Percentiles rank a stretch among this genome's conserved stretches.
Evolutionary conservation across 2,113 vertebrate genomes (phyloP).

Genomic region (Muscicapa adusta): DNA sequence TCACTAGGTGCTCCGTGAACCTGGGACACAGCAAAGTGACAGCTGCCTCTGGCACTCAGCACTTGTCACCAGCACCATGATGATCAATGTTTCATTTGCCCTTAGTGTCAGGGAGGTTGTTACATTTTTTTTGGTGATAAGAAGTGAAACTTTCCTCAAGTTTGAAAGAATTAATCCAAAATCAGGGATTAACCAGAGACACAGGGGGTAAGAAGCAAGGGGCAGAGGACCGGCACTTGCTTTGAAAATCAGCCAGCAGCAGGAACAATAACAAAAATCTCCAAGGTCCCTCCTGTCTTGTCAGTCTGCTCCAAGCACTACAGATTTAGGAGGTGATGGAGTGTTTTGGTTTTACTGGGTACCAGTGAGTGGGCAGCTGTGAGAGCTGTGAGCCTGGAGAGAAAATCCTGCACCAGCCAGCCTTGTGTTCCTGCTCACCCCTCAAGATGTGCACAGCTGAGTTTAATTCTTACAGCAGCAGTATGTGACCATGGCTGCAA

Average conservation of each 20-base stretch:
- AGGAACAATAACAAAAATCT: background rate
- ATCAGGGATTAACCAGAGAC: background rate
- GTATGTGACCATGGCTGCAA: background rate
- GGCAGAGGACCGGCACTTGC: background rate
- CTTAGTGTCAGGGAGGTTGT: background rate
- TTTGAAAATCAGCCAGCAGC: background rate
- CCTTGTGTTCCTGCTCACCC: fast-evolving
- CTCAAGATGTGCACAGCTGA: fast-evolving
- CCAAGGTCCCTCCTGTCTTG: background rate
- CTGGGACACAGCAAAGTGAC: background rate
- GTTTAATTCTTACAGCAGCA: background rate
- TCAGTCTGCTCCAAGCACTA: background rate
- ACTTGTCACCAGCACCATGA: background rate
- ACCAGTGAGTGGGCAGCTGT: background rate
- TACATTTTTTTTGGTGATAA: background rate
- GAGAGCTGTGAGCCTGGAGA: background rate
- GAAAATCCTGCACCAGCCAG: background rate
- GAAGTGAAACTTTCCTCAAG: background rate
- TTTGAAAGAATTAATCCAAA: background rate
- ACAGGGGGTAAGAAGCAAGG: background rate
- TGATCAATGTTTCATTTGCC: background rate
- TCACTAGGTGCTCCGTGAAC: background rate
- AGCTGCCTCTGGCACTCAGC: background rate
- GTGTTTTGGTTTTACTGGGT: background rate
- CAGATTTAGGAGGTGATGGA: background rate